Percentiles rank a stretch among this genome's conserved stretches.
phyloP scores from a whole-genome alignment of 2,888 invertebrate species.

The Eupithecia pulchellata region DNA sequence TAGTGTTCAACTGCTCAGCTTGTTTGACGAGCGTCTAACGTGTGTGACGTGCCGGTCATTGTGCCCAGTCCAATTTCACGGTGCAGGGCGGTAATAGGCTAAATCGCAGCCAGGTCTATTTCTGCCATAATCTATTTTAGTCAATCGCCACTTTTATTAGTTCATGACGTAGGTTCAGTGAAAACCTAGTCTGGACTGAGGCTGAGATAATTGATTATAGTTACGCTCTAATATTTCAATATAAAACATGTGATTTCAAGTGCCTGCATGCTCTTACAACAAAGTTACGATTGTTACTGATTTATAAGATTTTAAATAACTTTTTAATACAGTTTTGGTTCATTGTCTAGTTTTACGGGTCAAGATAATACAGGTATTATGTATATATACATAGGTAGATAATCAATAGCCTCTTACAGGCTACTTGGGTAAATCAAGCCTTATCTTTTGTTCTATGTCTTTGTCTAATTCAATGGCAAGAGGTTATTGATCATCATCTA shows the following conservation, averaged over 20 bases:
- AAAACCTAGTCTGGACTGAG: neutral
- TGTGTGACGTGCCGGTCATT: neutral
- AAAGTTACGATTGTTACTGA: neutral
- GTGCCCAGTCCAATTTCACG: slow-evolving; percentile 30
- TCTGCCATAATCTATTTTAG: slow-evolving; percentile 28
- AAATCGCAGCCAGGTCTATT: slow-evolving; percentile 17
- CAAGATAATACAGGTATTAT: neutral
- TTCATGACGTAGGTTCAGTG: slow-evolving; percentile 10
- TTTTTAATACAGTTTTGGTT: neutral
- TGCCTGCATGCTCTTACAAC: neutral
- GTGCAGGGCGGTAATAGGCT: slow-evolving; percentile 6
- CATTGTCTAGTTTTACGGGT: neutral
- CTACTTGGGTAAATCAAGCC: too few relatives aligned
- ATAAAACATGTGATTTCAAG: neutral
- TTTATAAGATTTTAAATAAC: neutral
- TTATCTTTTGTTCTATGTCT: too few relatives aligned
- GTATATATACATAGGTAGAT: too few relatives aligned
- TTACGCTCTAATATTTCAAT: neutral
- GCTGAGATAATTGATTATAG: neutral
- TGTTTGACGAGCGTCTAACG: neutral
- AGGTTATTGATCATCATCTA: too few relatives aligned
- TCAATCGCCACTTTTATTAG: neutral
- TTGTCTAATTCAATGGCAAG: too few relatives aligned
- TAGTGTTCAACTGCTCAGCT: neutral
- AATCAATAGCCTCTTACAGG: too few relatives aligned